Conservation (phyloP, 1,140 invertebrate species). For the Hirudo medicinalis region DNA sequence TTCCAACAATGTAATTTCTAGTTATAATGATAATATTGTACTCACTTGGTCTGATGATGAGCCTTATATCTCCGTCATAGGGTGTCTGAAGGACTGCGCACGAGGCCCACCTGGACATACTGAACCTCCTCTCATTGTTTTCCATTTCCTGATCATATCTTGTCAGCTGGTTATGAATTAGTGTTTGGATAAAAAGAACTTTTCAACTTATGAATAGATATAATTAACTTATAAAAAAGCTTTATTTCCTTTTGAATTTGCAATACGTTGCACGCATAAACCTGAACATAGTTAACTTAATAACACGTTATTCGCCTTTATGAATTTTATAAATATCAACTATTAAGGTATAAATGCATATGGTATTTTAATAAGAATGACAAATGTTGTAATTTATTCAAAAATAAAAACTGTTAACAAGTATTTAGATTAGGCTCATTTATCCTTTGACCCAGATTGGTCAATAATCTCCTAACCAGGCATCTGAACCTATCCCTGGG, state of each 20-base stretch:
- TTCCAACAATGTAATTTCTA: too few relatives aligned
- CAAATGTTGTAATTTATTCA: too few relatives aligned
- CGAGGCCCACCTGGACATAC: constrained; percentile 35
- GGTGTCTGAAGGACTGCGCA: constrained; percentile 53
- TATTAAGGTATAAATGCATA: too few relatives aligned
- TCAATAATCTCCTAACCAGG: constrained; percentile 29
- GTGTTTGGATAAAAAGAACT: background rate
- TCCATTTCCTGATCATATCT: constrained; percentile 35
- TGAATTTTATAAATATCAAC: too few relatives aligned
- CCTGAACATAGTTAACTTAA: too few relatives aligned
- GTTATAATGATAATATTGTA: background rate
- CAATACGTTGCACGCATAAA: too few relatives aligned
- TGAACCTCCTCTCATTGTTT: constrained; percentile 35
- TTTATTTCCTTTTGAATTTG: too few relatives aligned
- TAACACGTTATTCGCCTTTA: too few relatives aligned
- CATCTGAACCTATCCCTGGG: constrained; percentile 36
- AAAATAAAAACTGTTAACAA: too few relatives aligned
- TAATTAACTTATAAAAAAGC: too few relatives aligned
- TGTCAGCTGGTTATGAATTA: constrained; percentile 31
- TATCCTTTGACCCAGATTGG: background rate
- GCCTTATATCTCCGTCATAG: constrained; percentile 75
- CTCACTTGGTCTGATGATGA: constrained; percentile 64
- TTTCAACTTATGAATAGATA: too few relatives aligned
- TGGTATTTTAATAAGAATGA: too few relatives aligned
- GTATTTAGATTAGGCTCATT: background rate